phyloP scores from a whole-genome alignment of 2,888 invertebrate species.

The Ochlodes sylvanus region DNA sequence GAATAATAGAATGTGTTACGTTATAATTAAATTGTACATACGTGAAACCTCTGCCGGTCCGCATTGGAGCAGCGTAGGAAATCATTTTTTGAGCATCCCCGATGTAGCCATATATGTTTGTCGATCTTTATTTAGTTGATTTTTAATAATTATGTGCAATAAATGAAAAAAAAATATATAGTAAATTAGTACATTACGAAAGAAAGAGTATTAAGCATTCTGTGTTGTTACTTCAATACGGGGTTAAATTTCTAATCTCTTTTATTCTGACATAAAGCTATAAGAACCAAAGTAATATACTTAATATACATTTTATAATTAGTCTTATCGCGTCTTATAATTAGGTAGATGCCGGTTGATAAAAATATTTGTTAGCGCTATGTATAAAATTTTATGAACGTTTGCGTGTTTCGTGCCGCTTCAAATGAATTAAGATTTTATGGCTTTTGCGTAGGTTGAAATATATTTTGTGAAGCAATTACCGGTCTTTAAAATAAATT shows the following conservation, averaged over 20 bases:
- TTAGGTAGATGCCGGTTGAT: background rate
- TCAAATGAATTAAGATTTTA: background rate
- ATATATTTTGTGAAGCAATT: background rate
- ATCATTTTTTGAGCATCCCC: no score
- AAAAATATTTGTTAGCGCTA: background rate
- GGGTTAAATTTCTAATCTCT: background rate
- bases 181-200: background rate
- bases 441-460: background rate
- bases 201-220: background rate
- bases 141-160: background rate
- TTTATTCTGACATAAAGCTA: background rate
- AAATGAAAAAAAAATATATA: background rate
- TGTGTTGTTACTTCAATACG: background rate
- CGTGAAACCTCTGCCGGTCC: no score
- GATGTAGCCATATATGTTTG: no score
- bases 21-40: no score
- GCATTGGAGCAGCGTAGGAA: no score
- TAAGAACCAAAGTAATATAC: slow-evolving; percentile 5
- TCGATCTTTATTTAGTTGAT: no score
- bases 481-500: no score
- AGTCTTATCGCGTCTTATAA: background rate
- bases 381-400: slow-evolving; percentile 1
- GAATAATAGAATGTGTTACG: no score
- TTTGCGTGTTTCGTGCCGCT: background rate
- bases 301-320: background rate